Conservation (phyloP, 2,113 vertebrate genomes). For the Seriola dumerili region DNA sequence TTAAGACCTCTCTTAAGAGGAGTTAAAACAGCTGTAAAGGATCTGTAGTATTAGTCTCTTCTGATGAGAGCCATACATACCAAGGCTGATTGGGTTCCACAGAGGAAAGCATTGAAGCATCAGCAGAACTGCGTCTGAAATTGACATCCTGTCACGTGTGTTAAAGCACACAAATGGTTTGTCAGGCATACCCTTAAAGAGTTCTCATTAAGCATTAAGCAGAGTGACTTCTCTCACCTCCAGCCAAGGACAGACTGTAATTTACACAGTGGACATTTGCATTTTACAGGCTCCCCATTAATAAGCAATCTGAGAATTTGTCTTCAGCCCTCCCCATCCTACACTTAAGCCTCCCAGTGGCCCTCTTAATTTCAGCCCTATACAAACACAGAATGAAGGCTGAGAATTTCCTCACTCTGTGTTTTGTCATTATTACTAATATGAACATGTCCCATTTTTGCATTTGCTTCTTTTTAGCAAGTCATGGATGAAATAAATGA, state of each 20-base stretch:
- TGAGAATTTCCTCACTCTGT: constrained; percentile 20
- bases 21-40: constrained; percentile 13
- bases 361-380: constrained; percentile 55
- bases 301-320: constrained; percentile 67
- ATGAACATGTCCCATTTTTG: constrained; percentile 24
- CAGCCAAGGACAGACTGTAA: constrained; percentile 70
- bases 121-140: constrained; percentile 52
- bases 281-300: constrained; percentile 72
- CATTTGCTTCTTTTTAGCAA: not conserved
- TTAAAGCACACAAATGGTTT: constrained; percentile 68
- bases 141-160: constrained; percentile 74
- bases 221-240: constrained; percentile 78
- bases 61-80: constrained; percentile 39
- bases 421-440: constrained; percentile 1
- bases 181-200: constrained; percentile 62
- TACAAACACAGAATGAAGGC: constrained; percentile 53
- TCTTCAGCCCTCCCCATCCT: constrained; percentile 33
- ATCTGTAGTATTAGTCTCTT: constrained; percentile 21
- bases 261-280: constrained; percentile 74
- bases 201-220: constrained; percentile 77
- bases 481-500: not conserved
- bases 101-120: constrained; percentile 57
- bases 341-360: constrained; percentile 39
- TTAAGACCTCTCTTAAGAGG: constrained; percentile 22
- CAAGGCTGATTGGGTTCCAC: constrained; percentile 44